Evolutionary conservation across 2,113 vertebrate genomes (phyloP).

Genomic region (Notothenia rossii): DNA sequence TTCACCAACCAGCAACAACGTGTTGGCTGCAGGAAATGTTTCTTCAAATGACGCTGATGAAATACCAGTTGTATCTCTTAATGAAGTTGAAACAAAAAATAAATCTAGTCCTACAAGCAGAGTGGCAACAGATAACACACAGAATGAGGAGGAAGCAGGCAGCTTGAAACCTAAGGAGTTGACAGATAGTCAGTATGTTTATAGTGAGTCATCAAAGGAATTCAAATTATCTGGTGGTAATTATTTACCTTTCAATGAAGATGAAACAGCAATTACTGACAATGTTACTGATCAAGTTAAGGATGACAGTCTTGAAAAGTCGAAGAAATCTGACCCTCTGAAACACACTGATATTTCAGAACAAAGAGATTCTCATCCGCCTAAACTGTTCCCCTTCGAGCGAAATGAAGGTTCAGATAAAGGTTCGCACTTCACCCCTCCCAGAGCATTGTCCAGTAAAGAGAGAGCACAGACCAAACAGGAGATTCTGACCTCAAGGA

Average conservation of each 20-base stretch:
- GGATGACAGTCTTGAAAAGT: slow-evolving; percentile 29
- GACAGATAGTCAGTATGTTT: slow-evolving; percentile 61
- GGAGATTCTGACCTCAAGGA: slow-evolving; percentile 84
- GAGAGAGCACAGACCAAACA: slow-evolving; percentile 83
- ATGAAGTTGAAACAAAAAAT: slow-evolving; percentile 20
- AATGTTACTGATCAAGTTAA: slow-evolving; percentile 31
- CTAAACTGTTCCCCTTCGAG: slow-evolving; percentile 29
- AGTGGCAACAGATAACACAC: slow-evolving; percentile 24
- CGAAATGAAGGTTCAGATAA: slow-evolving; percentile 49
- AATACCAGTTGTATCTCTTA: slow-evolving; percentile 8
- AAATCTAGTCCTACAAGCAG: slow-evolving; percentile 13
- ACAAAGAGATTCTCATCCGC: slow-evolving; percentile 47
- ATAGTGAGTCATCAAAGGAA: slow-evolving; percentile 73
- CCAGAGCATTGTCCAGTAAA: slow-evolving; percentile 64
- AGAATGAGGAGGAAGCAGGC: slow-evolving; percentile 41
- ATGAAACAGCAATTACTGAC: slow-evolving; percentile 40
- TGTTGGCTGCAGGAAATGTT: slow-evolving; percentile 25
- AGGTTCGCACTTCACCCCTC: slow-evolving; percentile 47
- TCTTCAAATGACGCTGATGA: slow-evolving; percentile 34
- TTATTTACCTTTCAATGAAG: slow-evolving; percentile 1
- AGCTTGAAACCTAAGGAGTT: slow-evolving; percentile 28
- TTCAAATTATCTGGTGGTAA: slow-evolving; percentile 61
- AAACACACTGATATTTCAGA: slow-evolving; percentile 35
- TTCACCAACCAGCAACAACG: slow-evolving; percentile 51
- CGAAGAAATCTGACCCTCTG: slow-evolving; percentile 30